Conservation (phyloP, 1,140 invertebrate species). For the Leptinotarsa texana region DNA sequence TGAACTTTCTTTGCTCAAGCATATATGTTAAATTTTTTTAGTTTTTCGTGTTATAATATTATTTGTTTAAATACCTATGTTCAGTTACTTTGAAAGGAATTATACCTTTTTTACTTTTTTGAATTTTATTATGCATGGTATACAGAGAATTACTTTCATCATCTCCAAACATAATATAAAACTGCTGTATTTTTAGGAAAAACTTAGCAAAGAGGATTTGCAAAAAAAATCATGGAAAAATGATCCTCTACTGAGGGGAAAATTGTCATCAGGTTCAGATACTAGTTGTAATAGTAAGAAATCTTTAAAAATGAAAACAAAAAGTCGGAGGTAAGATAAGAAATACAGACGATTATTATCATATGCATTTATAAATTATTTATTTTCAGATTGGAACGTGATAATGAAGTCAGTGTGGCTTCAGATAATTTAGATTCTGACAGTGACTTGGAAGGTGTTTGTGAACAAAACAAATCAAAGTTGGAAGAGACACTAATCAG, state of each 20-base stretch:
- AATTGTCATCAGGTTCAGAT: conserved; percentile 14
- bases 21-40: too few species aligned
- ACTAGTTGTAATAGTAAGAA: not conserved
- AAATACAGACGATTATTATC: not conserved
- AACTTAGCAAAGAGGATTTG: conserved; percentile 14
- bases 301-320: conserved; percentile 3
- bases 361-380: not conserved
- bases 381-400: conserved; percentile 11
- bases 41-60: too few species aligned
- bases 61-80: too few species aligned
- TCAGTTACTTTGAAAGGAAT: not conserved
- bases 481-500: conserved; percentile 21
- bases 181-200: conserved; percentile 5
- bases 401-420: conserved; percentile 11
- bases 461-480: not conserved
- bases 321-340: not conserved
- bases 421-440: conserved; percentile 19
- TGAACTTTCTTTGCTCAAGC: too few species aligned
- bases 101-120: not conserved
- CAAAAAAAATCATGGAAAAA: conserved; percentile 22
- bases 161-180: not conserved
- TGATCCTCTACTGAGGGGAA: conserved; percentile 20
- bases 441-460: not conserved
- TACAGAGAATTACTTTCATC: not conserved
- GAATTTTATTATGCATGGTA: not conserved